phyloP scores from a whole-genome alignment of 2,113 vertebrate genomes.

The Oncorhynchus mykiss region DNA sequence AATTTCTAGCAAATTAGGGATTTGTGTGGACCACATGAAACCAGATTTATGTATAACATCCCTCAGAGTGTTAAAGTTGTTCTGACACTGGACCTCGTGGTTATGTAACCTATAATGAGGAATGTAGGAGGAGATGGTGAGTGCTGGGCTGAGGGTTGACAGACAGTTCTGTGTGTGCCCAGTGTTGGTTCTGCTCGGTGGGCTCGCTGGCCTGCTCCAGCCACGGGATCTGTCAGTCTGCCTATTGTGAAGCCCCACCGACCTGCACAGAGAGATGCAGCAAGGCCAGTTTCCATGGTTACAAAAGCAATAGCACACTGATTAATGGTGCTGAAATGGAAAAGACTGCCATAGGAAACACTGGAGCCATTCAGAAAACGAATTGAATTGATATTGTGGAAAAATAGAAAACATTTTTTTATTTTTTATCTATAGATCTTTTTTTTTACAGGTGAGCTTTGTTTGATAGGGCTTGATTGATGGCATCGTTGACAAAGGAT shows the following conservation, averaged over 20 bases:
- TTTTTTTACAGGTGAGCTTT: background rate
- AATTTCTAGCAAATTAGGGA: background rate
- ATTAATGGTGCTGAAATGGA: conserved; percentile 66
- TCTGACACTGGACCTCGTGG: conserved; percentile 16
- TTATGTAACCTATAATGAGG: conserved; percentile 53
- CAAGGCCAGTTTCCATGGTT: conserved; percentile 79
- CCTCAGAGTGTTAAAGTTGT: conserved; percentile 15
- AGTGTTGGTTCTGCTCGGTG: conserved; percentile 17
- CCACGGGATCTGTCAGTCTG: conserved; percentile 48
- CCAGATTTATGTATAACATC: background rate
- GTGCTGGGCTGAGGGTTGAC: background rate
- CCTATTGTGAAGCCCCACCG: conserved; percentile 41
- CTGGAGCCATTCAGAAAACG: conserved; percentile 36
- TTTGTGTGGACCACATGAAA: background rate
- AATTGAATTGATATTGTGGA: conserved; percentile 17
- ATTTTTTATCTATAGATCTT: too few species aligned
- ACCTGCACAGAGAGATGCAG: conserved; percentile 61
- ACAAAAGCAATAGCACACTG: conserved; percentile 71
- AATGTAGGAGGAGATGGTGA: background rate
- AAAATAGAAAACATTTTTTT: background rate
- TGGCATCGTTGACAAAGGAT: background rate
- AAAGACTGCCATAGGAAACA: conserved; percentile 41
- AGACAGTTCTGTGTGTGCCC: conserved; percentile 26
- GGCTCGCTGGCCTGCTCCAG: conserved; percentile 47
- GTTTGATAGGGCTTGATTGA: background rate